phyloP scores from a whole-genome alignment of 2,113 vertebrate species.

The Eclectus roratus region DNA sequence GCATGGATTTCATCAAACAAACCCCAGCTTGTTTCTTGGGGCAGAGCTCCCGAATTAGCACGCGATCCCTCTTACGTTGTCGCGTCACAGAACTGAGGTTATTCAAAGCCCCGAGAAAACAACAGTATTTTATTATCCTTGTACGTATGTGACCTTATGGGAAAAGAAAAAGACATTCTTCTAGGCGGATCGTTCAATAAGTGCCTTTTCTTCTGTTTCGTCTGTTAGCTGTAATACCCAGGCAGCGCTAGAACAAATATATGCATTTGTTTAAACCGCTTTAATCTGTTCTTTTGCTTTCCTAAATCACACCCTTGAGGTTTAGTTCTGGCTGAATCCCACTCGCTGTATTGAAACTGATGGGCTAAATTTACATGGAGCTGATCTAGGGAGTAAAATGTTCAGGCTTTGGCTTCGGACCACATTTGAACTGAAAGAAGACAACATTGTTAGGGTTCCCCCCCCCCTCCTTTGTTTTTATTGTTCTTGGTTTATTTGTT shows the following conservation, averaged over 20 bases:
- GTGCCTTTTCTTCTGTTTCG: not conserved
- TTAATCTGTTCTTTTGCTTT: not conserved
- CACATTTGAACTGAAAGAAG: not conserved
- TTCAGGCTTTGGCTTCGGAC: not conserved
- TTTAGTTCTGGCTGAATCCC: not conserved
- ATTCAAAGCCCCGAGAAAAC: not conserved
- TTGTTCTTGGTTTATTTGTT: conserved; percentile 41
- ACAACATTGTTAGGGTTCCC: not conserved
- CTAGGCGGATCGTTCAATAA: not conserved
- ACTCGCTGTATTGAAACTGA: not conserved
- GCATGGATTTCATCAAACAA: conserved; percentile 6
- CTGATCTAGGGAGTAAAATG: not conserved
- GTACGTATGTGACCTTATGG: not conserved
- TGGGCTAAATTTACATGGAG: not conserved
- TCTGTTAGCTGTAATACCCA: not conserved
- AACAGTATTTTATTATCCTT: rapidly evolving
- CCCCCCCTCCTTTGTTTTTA: conserved; percentile 4
- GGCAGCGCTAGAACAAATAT: not conserved
- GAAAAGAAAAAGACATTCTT: not conserved
- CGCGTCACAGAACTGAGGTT: not conserved
- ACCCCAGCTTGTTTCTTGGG: not conserved
- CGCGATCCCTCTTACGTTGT: not conserved
- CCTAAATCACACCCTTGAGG: not conserved
- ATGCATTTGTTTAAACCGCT: not conserved
- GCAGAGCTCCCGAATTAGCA: not conserved